These are phyloP conservation scores for Platycheirus rosarum DNA, from an alignment of 2,888 invertebrate genomes.

Conservation along the genomic window DNA sequence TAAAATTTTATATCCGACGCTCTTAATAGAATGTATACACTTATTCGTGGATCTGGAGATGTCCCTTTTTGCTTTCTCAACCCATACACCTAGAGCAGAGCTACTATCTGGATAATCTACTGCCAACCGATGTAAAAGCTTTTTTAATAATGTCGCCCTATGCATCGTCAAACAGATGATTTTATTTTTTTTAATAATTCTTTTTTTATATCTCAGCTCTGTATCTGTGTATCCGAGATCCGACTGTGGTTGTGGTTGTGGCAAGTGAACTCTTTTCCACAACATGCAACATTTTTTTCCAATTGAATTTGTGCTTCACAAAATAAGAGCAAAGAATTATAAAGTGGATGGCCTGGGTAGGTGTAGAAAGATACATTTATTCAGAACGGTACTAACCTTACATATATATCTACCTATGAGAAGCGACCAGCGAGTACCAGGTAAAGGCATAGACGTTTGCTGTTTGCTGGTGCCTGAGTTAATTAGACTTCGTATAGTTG, in stretches of 20 bases:
- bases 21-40: constrained; percentile 12
- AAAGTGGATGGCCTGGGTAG: background rate
- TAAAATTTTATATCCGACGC: constrained; percentile 9
- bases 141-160: constrained; percentile 48
- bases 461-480: constrained; percentile 38
- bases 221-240: too few relatives aligned
- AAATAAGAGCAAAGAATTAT: constrained; percentile 28
- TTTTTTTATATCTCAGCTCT: background rate
- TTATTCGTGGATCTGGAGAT: too few relatives aligned
- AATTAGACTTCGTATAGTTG: constrained; percentile 61
- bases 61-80: constrained; percentile 3
- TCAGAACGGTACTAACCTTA: background rate
- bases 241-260: background rate
- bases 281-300: background rate
- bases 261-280: background rate
- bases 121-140: constrained; percentile 47
- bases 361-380: background rate
- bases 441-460: background rate
- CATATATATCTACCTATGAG: background rate
- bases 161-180: constrained; percentile 43
- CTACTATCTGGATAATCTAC: background rate
- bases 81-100: constrained; percentile 23
- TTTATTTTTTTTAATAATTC: constrained; percentile 15
- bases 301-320: constrained; percentile 34
- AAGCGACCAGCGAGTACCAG: background rate